phyloP scores from a whole-genome alignment of 1,140 invertebrate species.

The Megalopta genalis region DNA sequence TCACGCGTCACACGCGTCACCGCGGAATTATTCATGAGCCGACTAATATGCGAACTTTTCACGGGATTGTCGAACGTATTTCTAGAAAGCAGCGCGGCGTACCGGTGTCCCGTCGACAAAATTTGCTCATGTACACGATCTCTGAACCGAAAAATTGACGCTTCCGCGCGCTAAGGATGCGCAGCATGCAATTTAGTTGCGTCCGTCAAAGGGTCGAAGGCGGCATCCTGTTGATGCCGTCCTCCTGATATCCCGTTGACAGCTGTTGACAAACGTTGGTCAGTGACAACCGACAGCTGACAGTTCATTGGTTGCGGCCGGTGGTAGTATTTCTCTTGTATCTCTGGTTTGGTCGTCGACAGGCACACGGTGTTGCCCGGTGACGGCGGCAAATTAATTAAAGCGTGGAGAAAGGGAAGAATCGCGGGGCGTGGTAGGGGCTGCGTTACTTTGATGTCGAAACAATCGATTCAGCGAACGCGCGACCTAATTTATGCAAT shows the following conservation, averaged over 20 bases:
- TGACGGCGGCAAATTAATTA: slow-evolving; percentile 4
- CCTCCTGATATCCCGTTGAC: slow-evolving; percentile 14
- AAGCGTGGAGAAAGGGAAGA: neutral
- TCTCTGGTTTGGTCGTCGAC: neutral
- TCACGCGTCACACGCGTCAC: neutral
- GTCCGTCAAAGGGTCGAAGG: slow-evolving; percentile 2
- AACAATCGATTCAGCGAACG: neutral
- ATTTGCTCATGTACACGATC: neutral
- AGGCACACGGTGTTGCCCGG: neutral
- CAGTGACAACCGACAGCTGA: slow-evolving; percentile 36
- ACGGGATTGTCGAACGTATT: neutral
- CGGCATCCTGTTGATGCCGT: slow-evolving; percentile 7
- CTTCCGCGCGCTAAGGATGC: neutral
- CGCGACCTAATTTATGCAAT: neutral
- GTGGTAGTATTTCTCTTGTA: slow-evolving; percentile 9
- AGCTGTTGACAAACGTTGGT: slow-evolving; percentile 29
- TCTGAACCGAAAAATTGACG: neutral
- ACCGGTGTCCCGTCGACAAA: neutral
- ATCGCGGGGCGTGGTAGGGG: neutral
- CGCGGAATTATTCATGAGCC: neutral
- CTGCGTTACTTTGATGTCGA: neutral
- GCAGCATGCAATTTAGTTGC: neutral
- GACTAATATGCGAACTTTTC: neutral
- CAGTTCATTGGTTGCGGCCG: slow-evolving; percentile 14
- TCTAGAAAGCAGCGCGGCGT: neutral